These are phyloP conservation scores for Semicossyphus pulcher DNA, from an alignment of 2,113 vertebrate genomes.

Conservation along the genomic window DNA sequence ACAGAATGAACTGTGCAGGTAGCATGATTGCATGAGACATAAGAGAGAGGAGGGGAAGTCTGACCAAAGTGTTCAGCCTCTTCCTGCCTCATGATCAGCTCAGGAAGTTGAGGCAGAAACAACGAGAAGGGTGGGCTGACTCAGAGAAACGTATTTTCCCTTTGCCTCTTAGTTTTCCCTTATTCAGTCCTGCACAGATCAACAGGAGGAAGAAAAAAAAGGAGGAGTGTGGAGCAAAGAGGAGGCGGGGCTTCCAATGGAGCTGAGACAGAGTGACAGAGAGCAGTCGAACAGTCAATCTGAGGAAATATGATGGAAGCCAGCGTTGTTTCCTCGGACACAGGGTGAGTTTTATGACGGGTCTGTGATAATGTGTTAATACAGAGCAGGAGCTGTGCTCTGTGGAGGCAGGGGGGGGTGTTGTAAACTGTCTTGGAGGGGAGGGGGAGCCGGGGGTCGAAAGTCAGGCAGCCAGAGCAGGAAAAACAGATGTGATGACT, in stretches of 20 bases:
- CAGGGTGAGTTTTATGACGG: constrained; percentile 51
- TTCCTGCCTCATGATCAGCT: constrained; percentile 66
- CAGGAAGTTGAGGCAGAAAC: constrained; percentile 68
- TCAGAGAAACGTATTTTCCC: constrained; percentile 56
- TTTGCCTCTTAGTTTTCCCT: constrained; percentile 59
- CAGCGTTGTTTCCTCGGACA: constrained; percentile 51
- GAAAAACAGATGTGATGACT: constrained; percentile 80
- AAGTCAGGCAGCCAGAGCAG: constrained; percentile 51
- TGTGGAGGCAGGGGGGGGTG: neutral
- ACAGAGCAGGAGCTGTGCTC: neutral
- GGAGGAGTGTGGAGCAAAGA: constrained; percentile 14
- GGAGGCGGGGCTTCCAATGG: constrained; percentile 66
- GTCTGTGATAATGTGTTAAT: neutral
- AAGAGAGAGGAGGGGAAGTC: constrained; percentile 49
- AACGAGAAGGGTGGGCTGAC: constrained; percentile 53
- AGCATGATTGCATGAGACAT: neutral
- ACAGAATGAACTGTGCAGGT: neutral
- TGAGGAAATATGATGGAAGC: constrained; percentile 69
- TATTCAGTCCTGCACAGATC: constrained; percentile 55
- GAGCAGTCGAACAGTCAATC: constrained; percentile 13
- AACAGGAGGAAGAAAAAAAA: constrained; percentile 58
- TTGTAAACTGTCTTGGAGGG: neutral
- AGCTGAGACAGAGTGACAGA: constrained; percentile 26
- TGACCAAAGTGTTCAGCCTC: constrained; percentile 54
- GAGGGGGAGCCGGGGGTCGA: constrained; percentile 25